Conservation (phyloP, 2,113 vertebrate genomes). For the Thermophis baileyi region DNA sequence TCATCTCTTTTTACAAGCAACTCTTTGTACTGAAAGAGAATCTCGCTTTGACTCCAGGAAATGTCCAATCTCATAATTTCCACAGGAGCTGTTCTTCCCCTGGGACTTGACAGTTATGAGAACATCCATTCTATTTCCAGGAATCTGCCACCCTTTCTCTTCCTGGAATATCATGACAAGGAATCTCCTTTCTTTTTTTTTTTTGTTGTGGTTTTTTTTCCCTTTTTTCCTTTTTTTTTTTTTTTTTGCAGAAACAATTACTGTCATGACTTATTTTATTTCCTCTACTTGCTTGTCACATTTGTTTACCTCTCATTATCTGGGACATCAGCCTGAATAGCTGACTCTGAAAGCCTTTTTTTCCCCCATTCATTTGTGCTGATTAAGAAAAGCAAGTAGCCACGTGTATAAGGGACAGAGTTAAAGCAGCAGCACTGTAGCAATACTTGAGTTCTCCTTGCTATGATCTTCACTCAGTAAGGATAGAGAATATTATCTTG, state of each 20-base stretch:
- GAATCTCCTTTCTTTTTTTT: background rate
- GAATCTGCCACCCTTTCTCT: background rate
- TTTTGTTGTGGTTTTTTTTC: background rate
- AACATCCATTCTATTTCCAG: background rate
- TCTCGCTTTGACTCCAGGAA: background rate
- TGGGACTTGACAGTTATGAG: background rate
- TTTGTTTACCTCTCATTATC: slow-evolving; percentile 5
- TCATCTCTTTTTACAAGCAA: background rate
- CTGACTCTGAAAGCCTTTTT: slow-evolving; percentile 1
- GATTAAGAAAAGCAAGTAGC: background rate
- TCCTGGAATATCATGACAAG: slow-evolving; percentile 1
- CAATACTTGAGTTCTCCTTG: background rate
- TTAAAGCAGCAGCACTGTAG: background rate
- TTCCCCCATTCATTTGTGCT: slow-evolving; percentile 9
- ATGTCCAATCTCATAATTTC: background rate
- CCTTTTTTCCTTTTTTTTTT: no score
- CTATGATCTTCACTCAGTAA: background rate
- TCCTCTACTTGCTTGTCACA: slow-evolving; percentile 16
- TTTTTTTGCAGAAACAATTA: slow-evolving; percentile 8
- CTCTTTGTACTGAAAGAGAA: background rate
- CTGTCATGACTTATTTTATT: background rate
- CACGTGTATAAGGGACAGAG: background rate
- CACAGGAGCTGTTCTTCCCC: background rate
- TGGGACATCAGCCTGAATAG: background rate
- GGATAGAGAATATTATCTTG: background rate